Evolutionary conservation across 2,797 vertebrate species (phyloP).

Genomic region (Chrysocyon brachyurus): DNA sequence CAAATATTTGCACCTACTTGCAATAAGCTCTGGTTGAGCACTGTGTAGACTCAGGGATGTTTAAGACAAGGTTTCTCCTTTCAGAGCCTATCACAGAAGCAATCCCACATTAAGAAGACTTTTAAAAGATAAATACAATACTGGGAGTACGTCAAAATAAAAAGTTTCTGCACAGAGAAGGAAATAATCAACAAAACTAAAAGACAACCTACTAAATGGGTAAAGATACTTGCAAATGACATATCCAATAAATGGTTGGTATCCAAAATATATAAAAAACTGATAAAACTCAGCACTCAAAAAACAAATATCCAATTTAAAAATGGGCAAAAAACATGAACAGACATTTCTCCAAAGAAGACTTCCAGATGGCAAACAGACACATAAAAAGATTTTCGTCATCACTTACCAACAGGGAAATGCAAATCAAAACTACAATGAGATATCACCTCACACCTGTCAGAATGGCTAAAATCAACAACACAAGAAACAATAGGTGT

Average conservation of each 20-base stretch:
- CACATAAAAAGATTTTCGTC: background rate
- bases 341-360: background rate
- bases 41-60: background rate
- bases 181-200: background rate
- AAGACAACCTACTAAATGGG: background rate
- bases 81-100: background rate
- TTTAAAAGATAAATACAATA: background rate
- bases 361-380: background rate
- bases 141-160: background rate
- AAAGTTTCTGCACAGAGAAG: background rate
- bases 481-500: background rate
- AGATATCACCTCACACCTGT: background rate
- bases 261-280: background rate
- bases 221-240: background rate
- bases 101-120: background rate
- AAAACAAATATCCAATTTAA: background rate
- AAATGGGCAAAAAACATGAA: background rate
- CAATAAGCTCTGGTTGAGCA: background rate
- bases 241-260: background rate
- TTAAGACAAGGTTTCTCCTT: background rate
- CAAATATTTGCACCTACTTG: background rate
- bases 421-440: background rate
- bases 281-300: background rate
- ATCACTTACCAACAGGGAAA: background rate
- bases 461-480: background rate